Base-by-base conservation (phyloP, 2,888 invertebrate genomes). In the Amblyjoppa proteus region DNA sequence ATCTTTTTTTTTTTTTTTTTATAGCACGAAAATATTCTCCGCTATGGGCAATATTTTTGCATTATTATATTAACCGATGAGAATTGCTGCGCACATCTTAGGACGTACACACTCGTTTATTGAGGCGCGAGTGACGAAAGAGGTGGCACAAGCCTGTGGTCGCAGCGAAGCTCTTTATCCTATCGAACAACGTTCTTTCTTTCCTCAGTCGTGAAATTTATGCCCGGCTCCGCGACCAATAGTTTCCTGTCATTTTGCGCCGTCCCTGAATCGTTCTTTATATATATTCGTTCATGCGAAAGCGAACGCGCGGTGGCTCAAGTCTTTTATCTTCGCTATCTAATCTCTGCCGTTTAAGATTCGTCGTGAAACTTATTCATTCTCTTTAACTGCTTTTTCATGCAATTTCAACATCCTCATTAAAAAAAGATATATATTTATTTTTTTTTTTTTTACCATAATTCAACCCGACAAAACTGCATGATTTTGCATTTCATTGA, bases 71-170 rank as follows among this genome's bases (percentile, higher is more conserved):
- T 61, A 53, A 13, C 53, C 9, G 66, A 64, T 5, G 51, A 25
- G 41, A 66, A 20, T 68, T 68, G 66, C 73, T 68, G 80, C 73
- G 80, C 66, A 73, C 45, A 80, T 80, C 31, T 41, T 28, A 66
- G 66, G 31, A 31, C 73, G 28, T 73, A 53, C 69, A 56, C 25
- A 64, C 51, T 13, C 61, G 25, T 38, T 66, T 80, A 80, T 80
- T 73, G 16, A 41, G 20, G 31, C 71, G 20, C 16, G 41, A 38
- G 31, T 73, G 64, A 80, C 66, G 70, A 71, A 71, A 79, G 49
- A 31, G 45, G 34, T 31, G 58, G 16, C 61, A 28, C 61, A 28
- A 28, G 11, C 31, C 45, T 49, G 49, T 25, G 70, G 58, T 73
- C 4, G 53, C 28, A 41, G 28, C 16, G 6, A 45, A 73, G 20